Evolutionary conservation across 2,888 invertebrate species (phyloP), one percentile per base, ranked within the genome.

Genomic region (Spicauda simplicius): DNA sequence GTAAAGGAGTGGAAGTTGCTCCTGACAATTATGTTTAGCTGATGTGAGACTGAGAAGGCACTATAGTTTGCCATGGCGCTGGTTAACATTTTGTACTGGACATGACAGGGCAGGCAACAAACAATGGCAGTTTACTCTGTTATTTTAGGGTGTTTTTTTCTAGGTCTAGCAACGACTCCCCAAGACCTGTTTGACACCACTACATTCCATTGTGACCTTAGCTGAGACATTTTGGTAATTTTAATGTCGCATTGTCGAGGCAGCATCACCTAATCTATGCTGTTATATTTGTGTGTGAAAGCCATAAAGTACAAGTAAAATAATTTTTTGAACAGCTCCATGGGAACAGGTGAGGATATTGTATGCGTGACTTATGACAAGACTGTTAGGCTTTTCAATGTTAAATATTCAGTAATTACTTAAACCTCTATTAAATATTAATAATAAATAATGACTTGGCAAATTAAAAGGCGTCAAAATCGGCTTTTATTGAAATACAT

Each of bases 91-190:
- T 76, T 75, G 77, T 83, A 74, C 75, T 77, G 74, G 76, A 80
- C 72, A 78, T 75, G 72, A 76, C 68, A 74, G 78, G 68, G 72
- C 78, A 75, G 72, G 76, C 79, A 69, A 73, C 76, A 76, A 78
- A 78, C 79, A 73, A 78, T 83, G 76, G 76, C 80, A 81, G 75
- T 78, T 83, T 82, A 81, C 80, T 81, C 80, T 77, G 84, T 79
- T 87, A 90, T 88, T 92, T 86, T 92, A 92, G 93, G 93, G 90
- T 91, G 91, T 91, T 93, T 88, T 91, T 91, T 93, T 93, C 93
- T 93, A 93, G 93, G 93, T 92, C 76, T 89, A 86, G 83, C 88
- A 76, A 83, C 84, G 77, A 82, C 76, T 76, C 50, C 77, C 83
- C 87, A 88, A 86, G 87, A 90, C 77, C 78, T 78, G 78, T 83